Conservation (phyloP, 2,113 vertebrate genomes). For the Chrysochloris asiatica region DNA sequence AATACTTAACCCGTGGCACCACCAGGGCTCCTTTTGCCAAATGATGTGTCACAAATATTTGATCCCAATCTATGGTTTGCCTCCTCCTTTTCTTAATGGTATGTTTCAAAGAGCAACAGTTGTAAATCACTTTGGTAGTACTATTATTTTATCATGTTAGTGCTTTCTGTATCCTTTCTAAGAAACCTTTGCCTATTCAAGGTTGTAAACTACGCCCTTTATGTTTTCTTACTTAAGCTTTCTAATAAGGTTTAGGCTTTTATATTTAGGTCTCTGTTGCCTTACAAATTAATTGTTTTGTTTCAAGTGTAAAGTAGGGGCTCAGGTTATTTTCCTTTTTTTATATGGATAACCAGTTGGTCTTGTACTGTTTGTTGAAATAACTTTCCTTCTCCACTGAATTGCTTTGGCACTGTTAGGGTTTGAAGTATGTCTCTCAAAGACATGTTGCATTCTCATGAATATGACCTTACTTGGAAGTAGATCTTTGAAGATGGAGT, state of each 20-base stretch:
- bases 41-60: background rate
- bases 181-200: background rate
- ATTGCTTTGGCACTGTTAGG: background rate
- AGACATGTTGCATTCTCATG: background rate
- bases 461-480: background rate
- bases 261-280: background rate
- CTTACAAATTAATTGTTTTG: background rate
- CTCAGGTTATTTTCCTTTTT: background rate
- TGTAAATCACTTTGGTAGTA: background rate
- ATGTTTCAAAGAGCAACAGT: background rate
- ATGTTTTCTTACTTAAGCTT: background rate
- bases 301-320: background rate
- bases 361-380: background rate
- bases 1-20: no score
- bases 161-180: background rate
- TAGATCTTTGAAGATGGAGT: background rate
- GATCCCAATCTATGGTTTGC: background rate
- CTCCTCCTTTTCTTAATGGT: constrained; percentile 2
- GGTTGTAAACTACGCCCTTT: background rate
- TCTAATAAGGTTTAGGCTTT: background rate
- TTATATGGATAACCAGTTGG: background rate
- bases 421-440: background rate
- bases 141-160: background rate
- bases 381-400: background rate
- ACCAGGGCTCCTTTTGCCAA: no score